Evolutionary conservation across 2,113 vertebrate genomes (phyloP), one percentile per base, ranked within the genome.

Genomic region (Trinectes maculatus): DNA sequence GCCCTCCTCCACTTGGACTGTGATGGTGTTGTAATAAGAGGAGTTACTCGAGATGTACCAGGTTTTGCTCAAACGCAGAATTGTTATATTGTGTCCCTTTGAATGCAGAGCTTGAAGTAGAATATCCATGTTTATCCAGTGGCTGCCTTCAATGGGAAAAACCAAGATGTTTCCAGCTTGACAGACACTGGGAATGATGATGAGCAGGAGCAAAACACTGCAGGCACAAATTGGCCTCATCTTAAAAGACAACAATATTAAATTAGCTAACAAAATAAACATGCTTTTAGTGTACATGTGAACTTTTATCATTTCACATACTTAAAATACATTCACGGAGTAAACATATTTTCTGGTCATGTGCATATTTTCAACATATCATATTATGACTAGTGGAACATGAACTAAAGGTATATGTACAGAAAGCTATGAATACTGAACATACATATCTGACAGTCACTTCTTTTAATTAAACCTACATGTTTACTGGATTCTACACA

Each of bases 91-190:
- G 65, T 89, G 89, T 29, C 89, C 89, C 46, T 26, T 74, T 1
- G 74, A 73, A 47, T 91, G 84, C 47, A 89, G 26, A 33, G 63
- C 86, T 54, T 63, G 37, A 15, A 88, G 74, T 1, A 88, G 48
- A 29, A 91, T 40, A 0, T 88, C 83, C 87, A 91, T 90, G 79
- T 91, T 91, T 10, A 90, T 31, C 89, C 89, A 91, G 59, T 91
- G 90, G 46, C 89, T 90, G 13, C 89, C 90, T 1, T 91, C 89
- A 3, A 4, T 6, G 1, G 90, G 90, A 31, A 89, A 25, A 2
- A 90, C 86, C 28, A 91, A 37, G 63, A 91, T 76, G 57, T 91
- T 91, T 2, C 85, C 85, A 31, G 29, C 29, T 31, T 31, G 29
- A 8, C 74, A 85, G 16, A 31, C 29, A 5, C 4, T 46, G 31